These are phyloP conservation scores for Halictus rubicundus DNA, from an alignment of 1,140 invertebrate species.

Conservation along the genomic window DNA sequence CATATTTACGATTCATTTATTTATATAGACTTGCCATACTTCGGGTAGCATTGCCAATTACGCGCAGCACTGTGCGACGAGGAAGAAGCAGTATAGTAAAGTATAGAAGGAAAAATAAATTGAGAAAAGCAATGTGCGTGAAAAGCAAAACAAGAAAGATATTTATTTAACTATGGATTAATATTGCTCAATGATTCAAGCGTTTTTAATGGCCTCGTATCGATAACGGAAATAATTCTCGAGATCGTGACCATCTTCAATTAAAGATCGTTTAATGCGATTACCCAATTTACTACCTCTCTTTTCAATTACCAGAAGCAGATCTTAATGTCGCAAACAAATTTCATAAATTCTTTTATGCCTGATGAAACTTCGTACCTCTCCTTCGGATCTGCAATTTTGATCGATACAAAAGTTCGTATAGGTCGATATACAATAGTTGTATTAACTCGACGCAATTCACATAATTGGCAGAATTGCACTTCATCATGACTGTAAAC, in stretches of 20 bases:
- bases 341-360: not conserved
- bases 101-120: too few relatives aligned
- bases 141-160: too few relatives aligned
- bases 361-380: not conserved
- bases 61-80: too few relatives aligned
- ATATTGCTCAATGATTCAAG: not conserved
- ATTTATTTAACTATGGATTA: not conserved
- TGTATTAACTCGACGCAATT: not conserved
- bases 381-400: not conserved
- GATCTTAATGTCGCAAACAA: not conserved
- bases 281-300: slow-evolving; percentile 10
- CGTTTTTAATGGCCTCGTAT: not conserved
- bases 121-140: too few relatives aligned
- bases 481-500: not conserved
- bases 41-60: too few relatives aligned
- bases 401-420: too few relatives aligned
- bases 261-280: slow-evolving; percentile 17
- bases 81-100: too few relatives aligned
- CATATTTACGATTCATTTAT: too few relatives aligned
- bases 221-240: not conserved
- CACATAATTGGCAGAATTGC: too few relatives aligned
- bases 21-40: too few relatives aligned
- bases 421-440: too few relatives aligned
- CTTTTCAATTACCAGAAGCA: slow-evolving; percentile 1
- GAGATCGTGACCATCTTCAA: slow-evolving; percentile 11